Evolutionary conservation across 2,113 vertebrate genomes (phyloP).

Genomic region (Phycodurus eques): DNA sequence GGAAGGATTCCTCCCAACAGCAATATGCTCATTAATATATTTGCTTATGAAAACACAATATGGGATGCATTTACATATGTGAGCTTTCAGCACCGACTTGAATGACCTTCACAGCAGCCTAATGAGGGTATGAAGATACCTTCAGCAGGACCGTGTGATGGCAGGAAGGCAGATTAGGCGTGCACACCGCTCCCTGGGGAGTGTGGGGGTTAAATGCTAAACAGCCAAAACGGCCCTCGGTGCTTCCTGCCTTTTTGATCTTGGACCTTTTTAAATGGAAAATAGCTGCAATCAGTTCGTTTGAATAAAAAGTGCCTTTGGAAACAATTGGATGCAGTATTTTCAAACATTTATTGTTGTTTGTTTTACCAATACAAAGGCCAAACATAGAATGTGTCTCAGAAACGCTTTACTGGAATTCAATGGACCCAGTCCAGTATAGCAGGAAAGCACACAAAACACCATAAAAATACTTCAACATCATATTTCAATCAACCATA

Average conservation of each 20-base stretch:
- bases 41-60: background rate
- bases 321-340: background rate
- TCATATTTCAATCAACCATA: constrained; percentile 26
- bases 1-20: background rate
- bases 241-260: constrained; percentile 46
- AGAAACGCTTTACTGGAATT: constrained; percentile 46
- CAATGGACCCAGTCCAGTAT: constrained; percentile 14
- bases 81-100: constrained; percentile 1
- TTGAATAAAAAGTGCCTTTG: constrained; percentile 14
- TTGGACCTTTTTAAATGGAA: constrained; percentile 64
- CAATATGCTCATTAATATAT: background rate
- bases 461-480: constrained; percentile 39
- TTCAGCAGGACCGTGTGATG: constrained; percentile 24
- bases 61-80: background rate
- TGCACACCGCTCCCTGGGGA: constrained; percentile 13
- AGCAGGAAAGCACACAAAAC: constrained; percentile 33
- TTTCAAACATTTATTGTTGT: constrained; percentile 50
- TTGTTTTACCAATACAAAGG: constrained; percentile 46
- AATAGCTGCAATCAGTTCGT: constrained; percentile 48
- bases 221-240: constrained; percentile 49
- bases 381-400: constrained; percentile 42
- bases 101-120: constrained; percentile 38
- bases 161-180: constrained; percentile 33
- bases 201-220: constrained; percentile 52
- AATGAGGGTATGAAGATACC: constrained; percentile 42